Evolutionary conservation across 2,888 invertebrate genomes (phyloP).

Genomic region (Gryllus longicercus): DNA sequence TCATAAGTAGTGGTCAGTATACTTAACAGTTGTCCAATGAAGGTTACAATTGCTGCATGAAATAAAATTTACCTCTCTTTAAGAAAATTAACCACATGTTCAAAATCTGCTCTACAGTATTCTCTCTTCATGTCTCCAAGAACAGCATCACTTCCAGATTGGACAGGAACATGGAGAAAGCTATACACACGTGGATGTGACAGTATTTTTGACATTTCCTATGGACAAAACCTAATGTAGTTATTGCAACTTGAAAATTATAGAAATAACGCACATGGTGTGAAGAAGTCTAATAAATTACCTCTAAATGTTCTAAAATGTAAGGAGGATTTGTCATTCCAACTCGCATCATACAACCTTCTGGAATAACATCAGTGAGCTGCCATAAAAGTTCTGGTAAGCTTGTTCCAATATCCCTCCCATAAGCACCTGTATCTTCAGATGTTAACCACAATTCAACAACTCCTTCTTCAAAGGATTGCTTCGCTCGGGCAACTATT

Average conservation of each 20-base stretch:
- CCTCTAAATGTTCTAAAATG: constrained; percentile 86
- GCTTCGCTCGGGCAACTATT: constrained; percentile 79
- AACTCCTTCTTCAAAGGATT: constrained; percentile 88
- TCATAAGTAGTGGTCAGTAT: no score
- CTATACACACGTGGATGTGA: constrained; percentile 86
- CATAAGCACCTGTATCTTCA: constrained; percentile 97
- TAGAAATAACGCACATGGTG: background rate
- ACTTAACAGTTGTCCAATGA: no score
- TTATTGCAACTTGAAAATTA: background rate
- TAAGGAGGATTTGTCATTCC: constrained; percentile 99
- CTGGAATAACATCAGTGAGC: constrained; percentile 74
- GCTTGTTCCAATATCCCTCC: constrained; percentile 85
- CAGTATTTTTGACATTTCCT: constrained; percentile 82
- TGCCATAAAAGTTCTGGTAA: constrained; percentile 81
- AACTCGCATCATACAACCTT: constrained; percentile 75
- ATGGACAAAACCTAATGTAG: constrained; percentile 32
- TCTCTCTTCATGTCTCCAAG: constrained; percentile 94
- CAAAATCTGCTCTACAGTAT: constrained; percentile 86
- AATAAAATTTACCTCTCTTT: constrained; percentile 57
- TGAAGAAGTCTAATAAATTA: constrained; percentile 38
- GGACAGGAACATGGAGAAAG: constrained; percentile 96
- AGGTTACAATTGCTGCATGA: background rate
- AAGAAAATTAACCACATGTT: constrained; percentile 80
- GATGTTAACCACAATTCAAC: constrained; percentile 97
- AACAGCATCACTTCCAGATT: constrained; percentile 94